A percentile compares a stretch with the other conserved stretches of the same genome.
Conservation (phyloP, 2,888 invertebrate species). For the Archips crataeganus region DNA sequence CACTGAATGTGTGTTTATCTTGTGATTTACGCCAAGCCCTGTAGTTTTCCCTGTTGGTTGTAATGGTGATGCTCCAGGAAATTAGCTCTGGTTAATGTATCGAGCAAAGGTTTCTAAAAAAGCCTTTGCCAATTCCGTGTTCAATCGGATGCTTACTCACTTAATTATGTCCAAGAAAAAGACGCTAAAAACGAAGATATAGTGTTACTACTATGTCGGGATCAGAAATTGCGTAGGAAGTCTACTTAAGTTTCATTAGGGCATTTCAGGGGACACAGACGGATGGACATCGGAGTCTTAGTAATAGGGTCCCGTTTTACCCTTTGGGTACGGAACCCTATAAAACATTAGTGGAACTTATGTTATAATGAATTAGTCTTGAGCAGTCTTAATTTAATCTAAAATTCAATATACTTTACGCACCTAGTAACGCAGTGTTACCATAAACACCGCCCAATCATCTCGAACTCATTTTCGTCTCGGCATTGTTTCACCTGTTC, state of each 20-base stretch:
- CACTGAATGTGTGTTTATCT: not conserved
- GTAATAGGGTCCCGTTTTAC: too few relatives aligned
- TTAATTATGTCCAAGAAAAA: conserved; percentile 17
- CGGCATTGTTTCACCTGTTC: conserved; percentile 38
- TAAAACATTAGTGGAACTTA: too few relatives aligned
- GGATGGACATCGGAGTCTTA: too few relatives aligned
- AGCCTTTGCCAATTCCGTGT: conserved; percentile 14
- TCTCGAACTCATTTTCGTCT: conserved; percentile 24
- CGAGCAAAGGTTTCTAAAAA: conserved; percentile 34
- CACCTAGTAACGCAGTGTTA: conserved; percentile 6
- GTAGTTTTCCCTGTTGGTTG: conserved; percentile 42
- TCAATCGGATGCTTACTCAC: not conserved
- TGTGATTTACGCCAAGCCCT: conserved; percentile 6
- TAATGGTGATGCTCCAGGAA: conserved; percentile 42
- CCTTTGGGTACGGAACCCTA: too few relatives aligned
- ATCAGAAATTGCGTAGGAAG: too few relatives aligned
- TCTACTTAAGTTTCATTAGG: too few relatives aligned
- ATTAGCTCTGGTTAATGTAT: conserved; percentile 43
- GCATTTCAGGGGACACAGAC: too few relatives aligned
- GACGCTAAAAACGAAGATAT: not conserved
- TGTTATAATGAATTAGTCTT: too few relatives aligned
- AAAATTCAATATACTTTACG: not conserved
- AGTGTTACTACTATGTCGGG: too few relatives aligned
- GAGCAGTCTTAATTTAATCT: too few relatives aligned
- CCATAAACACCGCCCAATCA: conserved; percentile 16